Base-by-base conservation (phyloP, 2,888 invertebrate species). In the Caradrina kadenii region DNA sequence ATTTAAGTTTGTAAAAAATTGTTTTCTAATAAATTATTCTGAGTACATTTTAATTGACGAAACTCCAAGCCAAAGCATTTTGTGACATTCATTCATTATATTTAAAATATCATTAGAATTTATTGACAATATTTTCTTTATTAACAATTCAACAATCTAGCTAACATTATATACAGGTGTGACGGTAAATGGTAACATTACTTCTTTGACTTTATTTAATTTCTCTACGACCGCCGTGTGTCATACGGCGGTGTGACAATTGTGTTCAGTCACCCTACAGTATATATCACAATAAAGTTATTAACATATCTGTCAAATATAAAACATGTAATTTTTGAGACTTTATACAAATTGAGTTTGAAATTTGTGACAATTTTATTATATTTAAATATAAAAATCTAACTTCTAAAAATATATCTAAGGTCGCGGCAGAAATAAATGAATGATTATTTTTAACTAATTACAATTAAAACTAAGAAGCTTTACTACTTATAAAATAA, bases 131-230 rank as follows among this genome's bases (percentile, higher is more conserved):
- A 81, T 76, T 77, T 48, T 63, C 50, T 70, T 89, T 86, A 85
- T 87, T 83, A 90, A 91, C 86, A 89, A 89, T 89, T 92, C 88
- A 93, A 93, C 91, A 91, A 92, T 91, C 88, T 92, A 93, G 76
- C 90, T 92, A 92, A 89, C 78, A 87, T 86, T 91, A 92, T 92
- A 87, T 92, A 94, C 92, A 94, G 87, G 91, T 92, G 90, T 90
- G 93, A 26, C 90, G 91, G 87, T 86, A 85, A 79, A 87, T 91
- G 93, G 94, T 94, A 94, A 94, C 94, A 86, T 76, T 86, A 86
- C 26, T 84, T 90, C 90, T 91, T 92, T 91, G 90, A 89, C 84
- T 87, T 80, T 68, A 63, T 70, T 66, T 61, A 75, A 79, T 80
- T 80, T 79, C 5, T 77, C 77, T 82, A 82, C 60, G 58, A 45